Evolutionary conservation across 1,140 invertebrate genomes (phyloP).

Genomic region (Capitella teleta): DNA sequence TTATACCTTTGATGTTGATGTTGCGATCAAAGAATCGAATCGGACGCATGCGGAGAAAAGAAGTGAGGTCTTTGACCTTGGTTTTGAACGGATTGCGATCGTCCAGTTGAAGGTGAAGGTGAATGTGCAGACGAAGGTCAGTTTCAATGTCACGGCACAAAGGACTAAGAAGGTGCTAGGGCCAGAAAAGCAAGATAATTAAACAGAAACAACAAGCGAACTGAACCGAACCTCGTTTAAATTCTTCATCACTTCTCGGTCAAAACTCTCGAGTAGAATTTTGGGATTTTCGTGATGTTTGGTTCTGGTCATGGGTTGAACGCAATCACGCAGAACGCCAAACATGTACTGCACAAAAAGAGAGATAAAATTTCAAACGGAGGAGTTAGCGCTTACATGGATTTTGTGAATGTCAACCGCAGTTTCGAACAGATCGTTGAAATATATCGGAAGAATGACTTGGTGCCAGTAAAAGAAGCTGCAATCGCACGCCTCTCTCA

Average conservation of each 20-base stretch:
- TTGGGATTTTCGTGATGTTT: constrained; percentile 32
- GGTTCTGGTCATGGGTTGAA: constrained; percentile 31
- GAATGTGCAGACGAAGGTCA: constrained; percentile 75
- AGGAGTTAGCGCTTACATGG: constrained; percentile 41
- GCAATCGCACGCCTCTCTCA: constrained; percentile 56
- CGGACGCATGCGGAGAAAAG: constrained; percentile 47
- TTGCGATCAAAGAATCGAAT: constrained; percentile 42
- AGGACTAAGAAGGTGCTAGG: constrained; percentile 52
- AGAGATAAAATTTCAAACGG: neutral
- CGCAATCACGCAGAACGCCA: constrained; percentile 53
- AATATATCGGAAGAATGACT: constrained; percentile 63
- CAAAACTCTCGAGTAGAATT: constrained; percentile 35
- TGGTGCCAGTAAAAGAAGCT: constrained; percentile 74
- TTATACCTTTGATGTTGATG: constrained; percentile 45
- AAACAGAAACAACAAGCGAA: constrained; percentile 44
- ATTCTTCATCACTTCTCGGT: constrained; percentile 35
- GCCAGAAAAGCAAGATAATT: neutral
- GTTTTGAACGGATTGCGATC: constrained; percentile 62
- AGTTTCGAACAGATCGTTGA: constrained; percentile 56
- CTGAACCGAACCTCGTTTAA: constrained; percentile 35
- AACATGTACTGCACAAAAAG: constrained; percentile 51
- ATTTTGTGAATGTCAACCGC: constrained; percentile 52
- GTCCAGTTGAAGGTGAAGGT: constrained; percentile 77
- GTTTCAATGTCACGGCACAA: constrained; percentile 80
- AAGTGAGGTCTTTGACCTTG: constrained; percentile 44